Conservation (phyloP, 1,140 invertebrate genomes). For the Agraylea sexmaculata region DNA sequence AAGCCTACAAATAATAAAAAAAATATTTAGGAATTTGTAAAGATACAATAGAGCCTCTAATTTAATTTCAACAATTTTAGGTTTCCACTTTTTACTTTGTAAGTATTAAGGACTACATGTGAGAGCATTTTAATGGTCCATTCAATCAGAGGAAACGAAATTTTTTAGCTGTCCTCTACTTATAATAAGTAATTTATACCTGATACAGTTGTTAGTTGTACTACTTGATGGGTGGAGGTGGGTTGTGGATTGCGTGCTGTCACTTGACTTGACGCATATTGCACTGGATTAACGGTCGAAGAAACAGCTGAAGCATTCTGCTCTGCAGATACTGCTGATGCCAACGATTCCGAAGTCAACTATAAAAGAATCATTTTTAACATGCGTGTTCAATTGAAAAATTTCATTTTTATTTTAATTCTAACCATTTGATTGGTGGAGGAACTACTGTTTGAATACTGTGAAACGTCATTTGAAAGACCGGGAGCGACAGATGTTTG, state of each 20-base stretch:
- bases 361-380: conserved; percentile 5
- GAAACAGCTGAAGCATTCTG: conserved; percentile 9
- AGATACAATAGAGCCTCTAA: too few relatives aligned
- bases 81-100: too few relatives aligned
- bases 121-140: conserved; percentile 1
- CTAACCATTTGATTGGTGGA: conserved; percentile 16
- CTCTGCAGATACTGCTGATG: conserved; percentile 12
- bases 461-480: conserved; percentile 13
- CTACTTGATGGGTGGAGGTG: conserved; percentile 4
- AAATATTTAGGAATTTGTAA: conserved; percentile 13
- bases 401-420: background rate
- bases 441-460: conserved; percentile 6
- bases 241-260: conserved; percentile 3
- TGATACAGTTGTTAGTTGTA: conserved; percentile 16
- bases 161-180: background rate
- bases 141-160: conserved; percentile 1
- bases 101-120: too few relatives aligned
- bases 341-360: conserved; percentile 17
- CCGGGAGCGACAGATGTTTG: conserved; percentile 9
- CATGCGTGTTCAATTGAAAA: background rate
- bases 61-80: too few relatives aligned
- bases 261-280: background rate
- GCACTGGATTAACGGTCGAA: background rate
- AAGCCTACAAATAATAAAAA: conserved; percentile 22
- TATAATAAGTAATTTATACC: conserved; percentile 7